Evolutionary conservation across 2,888 invertebrate species (phyloP).

Genomic region (Phoenoteleia sp.): DNA sequence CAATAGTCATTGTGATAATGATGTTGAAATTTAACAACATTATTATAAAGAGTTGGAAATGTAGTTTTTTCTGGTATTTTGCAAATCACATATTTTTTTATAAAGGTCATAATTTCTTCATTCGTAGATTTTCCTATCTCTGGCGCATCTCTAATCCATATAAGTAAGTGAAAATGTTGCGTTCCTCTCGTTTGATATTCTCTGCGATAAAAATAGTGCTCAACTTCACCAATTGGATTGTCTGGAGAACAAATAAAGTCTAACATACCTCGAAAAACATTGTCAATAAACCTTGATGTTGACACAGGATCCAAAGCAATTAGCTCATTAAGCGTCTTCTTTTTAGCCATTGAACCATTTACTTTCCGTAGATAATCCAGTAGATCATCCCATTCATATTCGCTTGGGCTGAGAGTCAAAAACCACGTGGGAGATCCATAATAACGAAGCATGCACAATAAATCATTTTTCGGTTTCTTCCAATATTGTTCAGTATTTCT

Average conservation of each 20-base stretch:
- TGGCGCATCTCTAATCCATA: slow-evolving; percentile 80
- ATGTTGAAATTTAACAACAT: too few relatives aligned
- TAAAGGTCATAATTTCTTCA: slow-evolving; percentile 74
- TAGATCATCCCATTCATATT: slow-evolving; percentile 77
- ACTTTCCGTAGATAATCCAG: slow-evolving; percentile 75
- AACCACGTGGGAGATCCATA: slow-evolving; percentile 77
- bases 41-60: too few relatives aligned
- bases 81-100: slow-evolving; percentile 76
- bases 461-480: slow-evolving; percentile 65
- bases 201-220: too few relatives aligned
- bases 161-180: slow-evolving; percentile 73
- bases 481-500: slow-evolving; percentile 73
- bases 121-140: slow-evolving; percentile 73
- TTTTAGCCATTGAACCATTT: slow-evolving; percentile 73
- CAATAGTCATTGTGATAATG: too few relatives aligned
- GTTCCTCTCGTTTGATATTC: too few relatives aligned
- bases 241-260: too few relatives aligned
- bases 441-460: slow-evolving; percentile 72
- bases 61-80: slow-evolving; percentile 73
- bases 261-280: too few relatives aligned
- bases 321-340: slow-evolving; percentile 77
- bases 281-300: too few relatives aligned
- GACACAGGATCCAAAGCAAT: slow-evolving; percentile 79
- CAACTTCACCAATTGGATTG: too few relatives aligned
- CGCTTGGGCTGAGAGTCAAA: slow-evolving; percentile 63